Evolutionary conservation across 2,113 vertebrate species (phyloP), one percentile per base, ranked within the genome.

Genomic region (Eretmochelys imbricata): DNA sequence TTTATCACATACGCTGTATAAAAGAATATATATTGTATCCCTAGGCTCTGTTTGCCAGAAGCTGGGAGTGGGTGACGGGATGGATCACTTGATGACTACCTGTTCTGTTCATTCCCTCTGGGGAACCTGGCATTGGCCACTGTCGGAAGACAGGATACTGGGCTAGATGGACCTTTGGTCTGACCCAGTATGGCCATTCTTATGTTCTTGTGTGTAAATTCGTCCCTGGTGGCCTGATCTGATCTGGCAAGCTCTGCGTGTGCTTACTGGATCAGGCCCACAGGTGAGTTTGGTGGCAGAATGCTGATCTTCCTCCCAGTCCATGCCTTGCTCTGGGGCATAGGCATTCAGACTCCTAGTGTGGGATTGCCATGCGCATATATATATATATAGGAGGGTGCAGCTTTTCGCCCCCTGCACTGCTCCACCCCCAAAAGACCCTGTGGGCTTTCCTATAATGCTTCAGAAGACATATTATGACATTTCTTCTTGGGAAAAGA

Each of bases 21-120:
- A 94, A 95, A 91, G 55, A 91, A 95, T 85, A 88, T 75, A 83
- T 76, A 79, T 88, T 88, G 10, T 55, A 53, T 19, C 17, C 51
- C 17, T 19, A 53, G 51, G 17, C 17, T 53, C 17, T 53, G 51
- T 55, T 55, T 24, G 22, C 22, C 8, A 55, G 8, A 55, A 55
- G 54, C 4, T 55, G 54, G 54, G 54, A 25, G 9, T 55, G 54
- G 54, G 24, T 22, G 22, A 55, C 22, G 51, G 51, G 17, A 53
- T 53, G 51, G 51, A 19, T 53, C 51, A 53, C 51, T 53, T 53
- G 51, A 53, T 53, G 51, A 53, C 19, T 53, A 53, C 51, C 51
- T 53, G 17, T 53, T 53, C 51, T 53, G 51, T 53, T 53, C 51
- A 53, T 8, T 53, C 19, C 17, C 51, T 53, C 17, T 6, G 51